A percentile compares a stretch with the other conserved stretches of the same genome.
Evolutionary conservation across 2,797 vertebrate species (phyloP).

Genomic region (Premnoplex brunnescens): DNA sequence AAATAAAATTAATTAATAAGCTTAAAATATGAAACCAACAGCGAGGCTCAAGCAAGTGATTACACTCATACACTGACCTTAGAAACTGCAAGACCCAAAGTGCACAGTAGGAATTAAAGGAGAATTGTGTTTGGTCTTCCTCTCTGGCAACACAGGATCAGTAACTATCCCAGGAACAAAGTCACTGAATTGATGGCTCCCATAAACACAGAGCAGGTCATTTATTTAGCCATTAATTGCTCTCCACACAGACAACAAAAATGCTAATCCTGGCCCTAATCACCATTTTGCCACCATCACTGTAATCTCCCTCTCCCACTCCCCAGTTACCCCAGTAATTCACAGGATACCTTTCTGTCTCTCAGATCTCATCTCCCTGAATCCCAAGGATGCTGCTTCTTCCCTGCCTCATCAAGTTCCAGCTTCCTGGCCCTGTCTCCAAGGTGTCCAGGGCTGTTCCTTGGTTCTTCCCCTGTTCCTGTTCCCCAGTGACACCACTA

Average conservation of each 20-base stretch:
- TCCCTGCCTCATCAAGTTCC: neutral
- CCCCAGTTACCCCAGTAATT: neutral
- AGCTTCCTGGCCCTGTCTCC: neutral
- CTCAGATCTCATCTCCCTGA: neutral
- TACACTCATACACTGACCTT: neutral
- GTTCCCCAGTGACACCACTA: neutral
- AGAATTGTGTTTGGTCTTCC: accelerated
- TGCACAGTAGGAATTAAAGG: neutral
- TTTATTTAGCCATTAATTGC: neutral
- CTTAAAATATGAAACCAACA: neutral
- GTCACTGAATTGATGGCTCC: neutral
- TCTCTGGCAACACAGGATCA: neutral
- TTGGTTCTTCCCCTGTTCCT: neutral
- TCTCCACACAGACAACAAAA: neutral
- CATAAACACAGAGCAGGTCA: neutral
- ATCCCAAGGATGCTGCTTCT: neutral
- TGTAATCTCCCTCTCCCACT: neutral
- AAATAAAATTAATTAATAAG: neutral
- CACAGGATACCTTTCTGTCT: neutral
- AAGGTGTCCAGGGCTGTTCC: neutral
- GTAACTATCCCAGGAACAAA: neutral
- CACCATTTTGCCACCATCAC: neutral
- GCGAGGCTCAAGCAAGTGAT: neutral
- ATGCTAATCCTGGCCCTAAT: neutral
- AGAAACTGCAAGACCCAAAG: neutral